Evolutionary conservation across 2,888 invertebrate genomes (phyloP).

Genomic region (Drosophila neotestacea): DNA sequence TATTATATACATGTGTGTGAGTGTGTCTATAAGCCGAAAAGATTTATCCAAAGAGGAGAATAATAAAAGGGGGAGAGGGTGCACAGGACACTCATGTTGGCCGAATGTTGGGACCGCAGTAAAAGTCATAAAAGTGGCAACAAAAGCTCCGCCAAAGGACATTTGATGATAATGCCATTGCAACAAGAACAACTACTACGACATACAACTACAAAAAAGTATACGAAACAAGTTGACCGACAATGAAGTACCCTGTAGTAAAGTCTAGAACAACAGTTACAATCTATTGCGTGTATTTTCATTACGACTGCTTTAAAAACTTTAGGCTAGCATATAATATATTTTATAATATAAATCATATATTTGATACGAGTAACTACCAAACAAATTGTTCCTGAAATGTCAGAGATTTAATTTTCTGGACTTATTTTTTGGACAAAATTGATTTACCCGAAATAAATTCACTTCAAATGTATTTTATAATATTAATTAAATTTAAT

Average conservation of each 20-base stretch:
- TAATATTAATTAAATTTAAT: neutral
- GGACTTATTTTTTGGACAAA: too few relatives aligned
- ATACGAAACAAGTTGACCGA: neutral
- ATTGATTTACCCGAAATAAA: too few relatives aligned
- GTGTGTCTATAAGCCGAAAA: constrained; percentile 13
- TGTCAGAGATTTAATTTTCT: too few relatives aligned
- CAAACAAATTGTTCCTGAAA: too few relatives aligned
- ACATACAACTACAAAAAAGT: neutral
- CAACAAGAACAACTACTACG: constrained; percentile 13
- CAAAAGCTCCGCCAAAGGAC: constrained; percentile 37
- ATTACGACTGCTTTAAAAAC: too few relatives aligned
- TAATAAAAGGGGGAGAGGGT: too few relatives aligned
- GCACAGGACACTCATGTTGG: constrained; percentile 5
- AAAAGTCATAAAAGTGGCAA: constrained; percentile 45
- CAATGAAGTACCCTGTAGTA: constrained; percentile 1
- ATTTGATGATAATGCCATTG: constrained; percentile 55
- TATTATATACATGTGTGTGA: constrained; percentile 6
- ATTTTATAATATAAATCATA: too few relatives aligned
- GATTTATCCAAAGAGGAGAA: neutral
- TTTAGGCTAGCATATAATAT: too few relatives aligned
- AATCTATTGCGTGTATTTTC: too few relatives aligned
- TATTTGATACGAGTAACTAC: too few relatives aligned
- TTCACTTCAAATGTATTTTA: too few relatives aligned
- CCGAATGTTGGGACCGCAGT: constrained; percentile 17
- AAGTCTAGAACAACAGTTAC: too few relatives aligned